Conservation (phyloP, 2,888 invertebrate species). For the Aporophyla lueneburgensis region DNA sequence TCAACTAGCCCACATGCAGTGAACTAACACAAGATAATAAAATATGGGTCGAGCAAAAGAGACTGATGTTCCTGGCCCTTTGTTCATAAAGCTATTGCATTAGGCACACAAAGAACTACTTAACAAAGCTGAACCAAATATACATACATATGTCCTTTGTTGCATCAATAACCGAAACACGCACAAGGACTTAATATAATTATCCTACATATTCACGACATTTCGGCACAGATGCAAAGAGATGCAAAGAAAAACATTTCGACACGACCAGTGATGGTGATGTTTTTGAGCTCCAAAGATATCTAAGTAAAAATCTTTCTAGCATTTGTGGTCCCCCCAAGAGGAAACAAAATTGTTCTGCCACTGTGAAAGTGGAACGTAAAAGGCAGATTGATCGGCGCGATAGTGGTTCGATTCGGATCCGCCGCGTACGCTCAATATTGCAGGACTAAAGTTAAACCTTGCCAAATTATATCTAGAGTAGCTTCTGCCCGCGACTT, state of each 20-base stretch:
- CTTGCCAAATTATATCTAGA: too few relatives aligned
- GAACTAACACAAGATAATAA: conserved; percentile 45
- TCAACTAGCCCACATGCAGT: conserved; percentile 41
- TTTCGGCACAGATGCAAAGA: neutral
- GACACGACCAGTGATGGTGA: neutral
- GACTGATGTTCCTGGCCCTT: conserved; percentile 33
- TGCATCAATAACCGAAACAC: conserved; percentile 46
- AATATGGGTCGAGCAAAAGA: conserved; percentile 26
- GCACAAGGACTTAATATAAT: conserved; percentile 38
- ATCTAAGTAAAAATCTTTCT: conserved; percentile 39
- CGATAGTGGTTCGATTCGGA: conserved; percentile 27
- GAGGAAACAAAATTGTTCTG: conserved; percentile 19
- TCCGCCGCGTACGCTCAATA: neutral
- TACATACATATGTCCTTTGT: conserved; percentile 20
- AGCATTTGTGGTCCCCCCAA: conserved; percentile 11
- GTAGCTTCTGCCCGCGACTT: too few relatives aligned
- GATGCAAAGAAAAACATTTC: conserved; percentile 3
- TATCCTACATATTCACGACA: neutral
- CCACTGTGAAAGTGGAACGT: conserved; percentile 38
- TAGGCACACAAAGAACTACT: neutral
- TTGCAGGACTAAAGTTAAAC: conserved; percentile 12
- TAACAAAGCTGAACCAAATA: neutral
- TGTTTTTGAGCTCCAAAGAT: conserved; percentile 5
- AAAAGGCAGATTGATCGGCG: conserved; percentile 27
- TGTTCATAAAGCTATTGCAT: conserved; percentile 54